Conservation (phyloP, 2,888 invertebrate genomes). For the Xylota segnis region DNA sequence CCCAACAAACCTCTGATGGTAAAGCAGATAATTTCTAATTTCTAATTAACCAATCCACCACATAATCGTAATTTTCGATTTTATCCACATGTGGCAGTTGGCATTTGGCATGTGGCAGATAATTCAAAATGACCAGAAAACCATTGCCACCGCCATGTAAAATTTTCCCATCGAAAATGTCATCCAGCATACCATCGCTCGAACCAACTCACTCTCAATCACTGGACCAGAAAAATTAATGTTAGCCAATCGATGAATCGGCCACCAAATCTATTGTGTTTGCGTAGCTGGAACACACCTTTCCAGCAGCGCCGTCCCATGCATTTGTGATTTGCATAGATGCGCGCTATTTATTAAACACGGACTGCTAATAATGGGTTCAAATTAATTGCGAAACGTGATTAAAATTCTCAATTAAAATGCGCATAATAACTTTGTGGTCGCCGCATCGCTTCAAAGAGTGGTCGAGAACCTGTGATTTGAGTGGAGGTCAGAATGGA, state of each 20-base stretch:
- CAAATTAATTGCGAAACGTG: conserved; percentile 72
- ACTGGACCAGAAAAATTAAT: conserved; percentile 46
- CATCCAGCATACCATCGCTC: not conserved
- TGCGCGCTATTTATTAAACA: conserved; percentile 64
- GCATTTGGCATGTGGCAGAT: conserved; percentile 1
- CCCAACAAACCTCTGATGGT: no score
- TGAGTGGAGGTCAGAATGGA: conserved; percentile 1
- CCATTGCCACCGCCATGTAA: conserved; percentile 2
- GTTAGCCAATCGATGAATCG: conserved; percentile 28
- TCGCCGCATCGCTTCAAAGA: conserved; percentile 10
- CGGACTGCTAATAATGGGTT: conserved; percentile 66
- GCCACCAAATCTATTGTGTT: conserved; percentile 44
- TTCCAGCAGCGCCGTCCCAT: not conserved
- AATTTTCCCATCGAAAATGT: conserved; percentile 28
- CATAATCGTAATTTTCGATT: not conserved
- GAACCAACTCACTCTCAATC: conserved; percentile 23
- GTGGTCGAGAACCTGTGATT: conserved; percentile 24
- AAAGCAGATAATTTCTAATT: not conserved
- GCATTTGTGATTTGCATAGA: conserved; percentile 74
- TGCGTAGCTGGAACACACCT: conserved; percentile 3
- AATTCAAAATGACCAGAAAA: not conserved
- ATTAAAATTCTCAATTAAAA: conserved; percentile 73
- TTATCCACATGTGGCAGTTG: not conserved
- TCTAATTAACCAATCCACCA: not conserved
- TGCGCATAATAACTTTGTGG: conserved; percentile 63